Evolutionary conservation across 1,140 invertebrate species (phyloP).

Genomic region (Euwallacea fornicatus): DNA sequence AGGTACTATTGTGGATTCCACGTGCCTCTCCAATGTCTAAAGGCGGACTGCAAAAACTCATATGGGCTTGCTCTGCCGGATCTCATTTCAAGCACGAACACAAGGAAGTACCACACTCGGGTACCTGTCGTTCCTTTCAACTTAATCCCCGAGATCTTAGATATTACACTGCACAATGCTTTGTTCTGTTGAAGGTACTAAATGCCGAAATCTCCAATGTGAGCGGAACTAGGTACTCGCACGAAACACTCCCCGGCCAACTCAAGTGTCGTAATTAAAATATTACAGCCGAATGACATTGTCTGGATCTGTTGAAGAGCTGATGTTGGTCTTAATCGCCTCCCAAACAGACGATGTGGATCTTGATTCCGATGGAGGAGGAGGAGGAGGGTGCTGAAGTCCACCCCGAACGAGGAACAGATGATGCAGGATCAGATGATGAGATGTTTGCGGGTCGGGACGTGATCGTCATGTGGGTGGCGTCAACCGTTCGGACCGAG

Average conservation of each 20-base stretch:
- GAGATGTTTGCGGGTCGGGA: conserved; percentile 28
- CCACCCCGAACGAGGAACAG: neutral
- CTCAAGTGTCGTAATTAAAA: conserved; percentile 1
- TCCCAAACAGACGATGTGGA: conserved; percentile 23
- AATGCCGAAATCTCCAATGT: conserved; percentile 33
- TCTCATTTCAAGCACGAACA: conserved; percentile 48
- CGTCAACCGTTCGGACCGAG: conserved; percentile 42
- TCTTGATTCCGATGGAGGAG: conserved; percentile 4
- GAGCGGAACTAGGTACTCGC: conserved; percentile 10
- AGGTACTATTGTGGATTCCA: neutral
- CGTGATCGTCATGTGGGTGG: conserved; percentile 42
- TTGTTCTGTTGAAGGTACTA: conserved; percentile 41
- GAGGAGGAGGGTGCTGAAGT: conserved; percentile 15
- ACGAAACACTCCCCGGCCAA: neutral
- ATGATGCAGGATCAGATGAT: too few species aligned
- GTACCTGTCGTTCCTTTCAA: conserved; percentile 53
- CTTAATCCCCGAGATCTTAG: conserved; percentile 43
- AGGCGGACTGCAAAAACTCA: conserved; percentile 42
- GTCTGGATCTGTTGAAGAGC: conserved; percentile 21
- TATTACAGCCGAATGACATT: conserved; percentile 12
- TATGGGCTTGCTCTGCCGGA: conserved; percentile 43
- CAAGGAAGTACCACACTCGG: conserved; percentile 53
- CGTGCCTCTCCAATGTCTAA: conserved; percentile 47
- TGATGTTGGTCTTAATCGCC: conserved; percentile 36
- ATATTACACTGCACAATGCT: conserved; percentile 36